Evolutionary conservation across 2,113 vertebrate genomes (phyloP).

Genomic region (Leptobrachium leishanense): DNA sequence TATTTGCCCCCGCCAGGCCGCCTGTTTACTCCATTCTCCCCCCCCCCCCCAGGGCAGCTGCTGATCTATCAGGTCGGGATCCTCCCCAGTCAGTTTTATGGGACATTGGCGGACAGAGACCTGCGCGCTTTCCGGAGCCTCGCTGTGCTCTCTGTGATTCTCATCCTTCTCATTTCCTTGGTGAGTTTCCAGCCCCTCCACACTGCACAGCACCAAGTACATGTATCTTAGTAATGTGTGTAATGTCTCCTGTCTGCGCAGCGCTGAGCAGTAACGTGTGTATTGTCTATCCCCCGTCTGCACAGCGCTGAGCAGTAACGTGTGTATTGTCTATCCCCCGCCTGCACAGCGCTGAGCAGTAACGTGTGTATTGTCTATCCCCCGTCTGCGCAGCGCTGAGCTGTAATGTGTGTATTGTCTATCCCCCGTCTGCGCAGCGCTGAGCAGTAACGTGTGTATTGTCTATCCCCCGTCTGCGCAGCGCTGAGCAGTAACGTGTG

Average conservation of each 20-base stretch:
- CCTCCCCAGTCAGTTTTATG: constrained; percentile 91
- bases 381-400: too few species aligned
- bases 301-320: too few species aligned
- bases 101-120: constrained; percentile 82
- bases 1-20: too few species aligned
- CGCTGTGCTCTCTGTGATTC: constrained; percentile 70
- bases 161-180: constrained; percentile 84
- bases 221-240: too few species aligned
- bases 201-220: neutral
- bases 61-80: constrained; percentile 92
- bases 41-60: constrained; percentile 80
- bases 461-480: neutral
- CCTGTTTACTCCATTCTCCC: too few species aligned
- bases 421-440: neutral
- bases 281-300: too few species aligned
- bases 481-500: neutral
- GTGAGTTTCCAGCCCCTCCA: constrained; percentile 67
- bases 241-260: too few species aligned
- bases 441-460: neutral
- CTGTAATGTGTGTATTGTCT: too few species aligned
- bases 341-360: too few species aligned
- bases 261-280: too few species aligned
- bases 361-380: too few species aligned
- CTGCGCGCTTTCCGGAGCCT: constrained; percentile 74
- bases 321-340: too few species aligned